Evolutionary conservation across 2,888 invertebrate species (phyloP).

Genomic region (Tenthredo notha): DNA sequence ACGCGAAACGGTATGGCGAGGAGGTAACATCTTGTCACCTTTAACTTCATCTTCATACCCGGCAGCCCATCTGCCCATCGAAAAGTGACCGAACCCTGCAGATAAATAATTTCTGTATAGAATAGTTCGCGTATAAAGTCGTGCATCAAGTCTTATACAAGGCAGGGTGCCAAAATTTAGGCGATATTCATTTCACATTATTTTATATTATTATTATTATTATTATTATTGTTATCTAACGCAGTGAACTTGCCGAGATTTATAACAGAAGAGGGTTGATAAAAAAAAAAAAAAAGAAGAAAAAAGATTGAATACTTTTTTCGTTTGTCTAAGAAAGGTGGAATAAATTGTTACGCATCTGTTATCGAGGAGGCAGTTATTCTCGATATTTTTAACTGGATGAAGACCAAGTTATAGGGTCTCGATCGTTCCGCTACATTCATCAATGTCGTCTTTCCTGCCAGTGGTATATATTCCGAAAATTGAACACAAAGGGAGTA

Average conservation of each 20-base stretch:
- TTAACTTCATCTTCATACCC: not conserved
- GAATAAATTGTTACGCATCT: conserved; percentile 25
- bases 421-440: conserved; percentile 6
- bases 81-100: not conserved
- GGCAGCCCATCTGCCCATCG: not conserved
- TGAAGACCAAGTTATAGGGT: conserved; percentile 18
- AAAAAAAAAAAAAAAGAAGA: no score
- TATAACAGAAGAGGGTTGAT: not conserved
- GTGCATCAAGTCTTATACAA: not conserved
- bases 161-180: not conserved
- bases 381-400: conserved; percentile 19
- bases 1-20: not conserved
- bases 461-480: not conserved
- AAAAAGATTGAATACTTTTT: not conserved
- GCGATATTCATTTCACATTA: conserved; percentile 6
- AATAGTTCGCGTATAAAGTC: not conserved
- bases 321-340: not conserved
- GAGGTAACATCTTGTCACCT: not conserved
- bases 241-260: conserved; percentile 6
- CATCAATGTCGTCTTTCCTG: not conserved
- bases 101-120: not conserved
- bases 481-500: not conserved
- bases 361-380: not conserved
- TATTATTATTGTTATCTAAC: not conserved
- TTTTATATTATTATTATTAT: not conserved